A percentile compares a stretch with the other conserved stretches of the same genome.
Conservation (phyloP, 2,888 invertebrate genomes). For the Aleiodes alternator region DNA sequence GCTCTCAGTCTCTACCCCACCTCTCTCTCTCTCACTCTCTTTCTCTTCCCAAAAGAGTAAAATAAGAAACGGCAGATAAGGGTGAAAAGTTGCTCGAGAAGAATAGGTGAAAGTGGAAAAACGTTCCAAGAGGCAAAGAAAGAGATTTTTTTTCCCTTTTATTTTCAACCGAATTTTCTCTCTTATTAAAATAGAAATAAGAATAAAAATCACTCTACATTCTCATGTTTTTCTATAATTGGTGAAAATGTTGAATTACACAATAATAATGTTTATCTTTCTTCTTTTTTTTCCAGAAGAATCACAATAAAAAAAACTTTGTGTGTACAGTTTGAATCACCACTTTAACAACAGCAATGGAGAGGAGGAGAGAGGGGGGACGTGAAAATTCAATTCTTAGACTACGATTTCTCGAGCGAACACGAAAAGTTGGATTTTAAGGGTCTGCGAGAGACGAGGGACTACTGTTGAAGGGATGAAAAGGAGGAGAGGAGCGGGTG, state of each 20-base stretch:
- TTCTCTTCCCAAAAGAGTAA: neutral
- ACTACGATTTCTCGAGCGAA: conserved; percentile 28
- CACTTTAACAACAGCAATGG: conserved; percentile 18
- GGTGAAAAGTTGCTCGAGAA: conserved; percentile 13
- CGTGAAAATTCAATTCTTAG: conserved; percentile 41
- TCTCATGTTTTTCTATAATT: no score
- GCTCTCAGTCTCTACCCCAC: neutral
- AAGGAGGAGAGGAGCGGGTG: neutral
- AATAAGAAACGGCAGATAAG: conserved; percentile 22
- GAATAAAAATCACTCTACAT: no score
- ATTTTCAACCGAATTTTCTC: neutral
- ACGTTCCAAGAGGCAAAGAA: neutral
- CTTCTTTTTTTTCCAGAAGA: no score
- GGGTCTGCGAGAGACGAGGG: conserved; percentile 29
- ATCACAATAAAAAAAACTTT: neutral
- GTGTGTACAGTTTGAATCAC: conserved; percentile 21
- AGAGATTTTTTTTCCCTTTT: neutral
- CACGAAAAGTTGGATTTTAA: conserved; percentile 41
- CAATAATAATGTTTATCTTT: no score
- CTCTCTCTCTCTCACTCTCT: no score
- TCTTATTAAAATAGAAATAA: no score
- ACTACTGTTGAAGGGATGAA: neutral
- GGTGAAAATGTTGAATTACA: no score
- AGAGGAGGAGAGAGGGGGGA: conserved; percentile 1
- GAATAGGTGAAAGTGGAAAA: conserved; percentile 31